These are phyloP conservation scores for Aphidoletes aphidimyza DNA, from an alignment of 2,888 invertebrate genomes.

Conservation along the genomic window DNA sequence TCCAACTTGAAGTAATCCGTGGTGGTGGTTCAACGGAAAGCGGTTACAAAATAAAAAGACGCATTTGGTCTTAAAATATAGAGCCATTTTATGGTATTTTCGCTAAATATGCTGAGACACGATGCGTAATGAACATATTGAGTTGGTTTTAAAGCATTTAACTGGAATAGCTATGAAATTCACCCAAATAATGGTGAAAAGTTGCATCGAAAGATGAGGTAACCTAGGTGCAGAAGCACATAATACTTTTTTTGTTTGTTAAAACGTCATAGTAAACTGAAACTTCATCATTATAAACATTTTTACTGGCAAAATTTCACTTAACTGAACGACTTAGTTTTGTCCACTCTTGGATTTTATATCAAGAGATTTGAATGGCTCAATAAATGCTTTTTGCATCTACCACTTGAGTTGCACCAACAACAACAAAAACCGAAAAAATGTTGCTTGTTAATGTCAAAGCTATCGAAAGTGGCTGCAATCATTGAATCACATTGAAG, in stretches of 20 bases:
- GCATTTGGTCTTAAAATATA: background rate
- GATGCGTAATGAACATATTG: slow-evolving; percentile 16
- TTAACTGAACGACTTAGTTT: background rate
- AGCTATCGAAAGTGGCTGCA: background rate
- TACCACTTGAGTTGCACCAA: background rate
- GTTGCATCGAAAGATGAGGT: too few relatives aligned
- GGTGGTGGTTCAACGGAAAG: background rate
- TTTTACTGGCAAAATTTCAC: background rate
- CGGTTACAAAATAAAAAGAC: slow-evolving; percentile 3
- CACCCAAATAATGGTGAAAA: too few relatives aligned
- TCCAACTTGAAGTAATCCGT: background rate
- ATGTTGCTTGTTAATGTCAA: background rate
- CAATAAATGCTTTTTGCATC: background rate
- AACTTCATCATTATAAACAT: slow-evolving; percentile 8
- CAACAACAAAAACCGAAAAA: background rate
- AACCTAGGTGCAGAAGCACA: background rate
- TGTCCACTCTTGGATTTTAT: background rate
- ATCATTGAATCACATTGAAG: slow-evolving; percentile 11
- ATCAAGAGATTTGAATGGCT: background rate
- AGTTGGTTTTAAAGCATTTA: slow-evolving; percentile 23
- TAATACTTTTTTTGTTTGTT: background rate
- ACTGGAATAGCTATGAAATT: background rate
- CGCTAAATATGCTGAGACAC: slow-evolving; percentile 15
- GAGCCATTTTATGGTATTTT: slow-evolving; percentile 16
- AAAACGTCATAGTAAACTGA: slow-evolving; percentile 1